Evolutionary conservation across 2,797 vertebrate species (phyloP), one percentile per base, ranked within the genome.

Genomic region (Pterois miles): DNA sequence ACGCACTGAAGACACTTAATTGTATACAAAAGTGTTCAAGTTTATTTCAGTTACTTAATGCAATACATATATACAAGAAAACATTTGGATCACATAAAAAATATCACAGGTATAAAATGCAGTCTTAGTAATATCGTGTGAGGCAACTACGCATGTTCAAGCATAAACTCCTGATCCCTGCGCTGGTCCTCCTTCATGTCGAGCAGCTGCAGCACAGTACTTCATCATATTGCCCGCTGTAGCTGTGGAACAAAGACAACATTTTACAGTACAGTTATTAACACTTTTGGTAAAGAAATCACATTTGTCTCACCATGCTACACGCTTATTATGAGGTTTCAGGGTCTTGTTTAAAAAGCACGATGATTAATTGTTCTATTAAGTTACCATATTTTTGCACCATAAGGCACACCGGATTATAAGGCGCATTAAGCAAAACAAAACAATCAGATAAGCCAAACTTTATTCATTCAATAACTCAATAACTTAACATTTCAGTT

Each of bases 201-300:
- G 93, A 91, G 69, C 96, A 96, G 71, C 90, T 78, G 87, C 93
- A 94, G 90, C 96, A 96, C 2, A 95, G 80, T 4, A 95, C 88
- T 81, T 93, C 89, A 80, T 96, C 96, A 50, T 96, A 96, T 23
- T 69, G 92, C 4, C 94, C 94, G 7, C 93, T 96, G 93, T 96
- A 96, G 90, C 95, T 96, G 91, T 40, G 60, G 34, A 83, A 66
- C 62, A 78, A 23, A 81, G 16, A 87, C 22, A 69, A 53, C 25
- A 63, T 12, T 48, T 29, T 10, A 34, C 2, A 40, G 36, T 48
- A 33, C 7, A 71, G 8, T 27, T 5, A 59, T 43, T 27, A 25
- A 7, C 1, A 27, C 3, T 11, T 25, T 18, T 3, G 1, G n/a
- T 5, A 58, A 54, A 43, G 40, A 29, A 31, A 1, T 16, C 2